phyloP scores from a whole-genome alignment of 2,113 vertebrate species.

The Silurus glanis region DNA sequence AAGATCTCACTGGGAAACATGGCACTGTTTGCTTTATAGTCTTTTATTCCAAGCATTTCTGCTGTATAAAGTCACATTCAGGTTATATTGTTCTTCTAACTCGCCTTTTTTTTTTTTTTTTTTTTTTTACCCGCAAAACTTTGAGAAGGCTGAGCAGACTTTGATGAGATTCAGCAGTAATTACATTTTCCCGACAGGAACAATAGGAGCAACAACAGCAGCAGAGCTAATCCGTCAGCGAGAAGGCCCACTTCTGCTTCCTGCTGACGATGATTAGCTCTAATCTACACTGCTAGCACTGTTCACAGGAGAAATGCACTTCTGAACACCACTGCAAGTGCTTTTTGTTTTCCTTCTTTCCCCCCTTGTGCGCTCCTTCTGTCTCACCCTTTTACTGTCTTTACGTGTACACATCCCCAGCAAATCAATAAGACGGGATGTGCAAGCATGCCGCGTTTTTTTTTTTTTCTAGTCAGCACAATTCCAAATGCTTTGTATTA shows the following conservation, averaged over 20 bases:
- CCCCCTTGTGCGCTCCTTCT: constrained; percentile 54
- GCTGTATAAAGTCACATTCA: constrained; percentile 61
- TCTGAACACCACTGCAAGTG: constrained; percentile 64
- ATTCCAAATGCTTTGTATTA: constrained; percentile 19
- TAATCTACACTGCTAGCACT: constrained; percentile 72
- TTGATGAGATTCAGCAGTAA: constrained; percentile 77
- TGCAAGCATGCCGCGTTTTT: not conserved
- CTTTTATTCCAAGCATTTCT: constrained; percentile 61
- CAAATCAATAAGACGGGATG: constrained; percentile 12
- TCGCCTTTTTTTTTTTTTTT: constrained; percentile 2
- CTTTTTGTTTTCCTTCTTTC: constrained; percentile 51
- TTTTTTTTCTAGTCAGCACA: constrained; percentile 19
- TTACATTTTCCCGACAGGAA: constrained; percentile 75
- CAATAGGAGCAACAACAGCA: constrained; percentile 76
- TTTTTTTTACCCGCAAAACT: constrained; percentile 47
- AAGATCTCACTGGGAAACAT: not conserved
- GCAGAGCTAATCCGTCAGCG: constrained; percentile 78
- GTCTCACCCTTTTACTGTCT: constrained; percentile 18
- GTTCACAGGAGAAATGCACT: constrained; percentile 71
- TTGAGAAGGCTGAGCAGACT: constrained; percentile 76
- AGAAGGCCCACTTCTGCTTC: constrained; percentile 73
- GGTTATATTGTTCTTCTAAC: constrained; percentile 51
- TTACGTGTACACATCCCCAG: constrained; percentile 8
- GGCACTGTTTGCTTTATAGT: not conserved
- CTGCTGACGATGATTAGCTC: constrained; percentile 77